Base-by-base conservation (phyloP, 2,888 invertebrate genomes). In the Chaetogeoica ovagalla region DNA sequence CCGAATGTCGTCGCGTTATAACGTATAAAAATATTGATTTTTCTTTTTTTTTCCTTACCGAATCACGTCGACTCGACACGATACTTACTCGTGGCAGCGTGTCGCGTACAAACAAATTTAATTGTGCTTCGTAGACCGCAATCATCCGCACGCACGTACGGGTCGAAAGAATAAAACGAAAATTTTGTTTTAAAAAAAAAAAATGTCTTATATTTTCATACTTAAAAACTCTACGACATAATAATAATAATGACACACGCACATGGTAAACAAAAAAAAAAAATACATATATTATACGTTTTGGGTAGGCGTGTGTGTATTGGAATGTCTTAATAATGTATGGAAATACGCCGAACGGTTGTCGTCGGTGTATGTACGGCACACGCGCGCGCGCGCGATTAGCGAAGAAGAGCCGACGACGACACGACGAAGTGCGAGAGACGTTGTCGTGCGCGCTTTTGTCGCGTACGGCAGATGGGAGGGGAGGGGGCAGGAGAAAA, bases 141-240 rank as follows among this genome's bases (percentile, higher is more conserved):
- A 30, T 2, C 30, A n/a, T n/a, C n/a, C n/a, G n/a, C n/a, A n/a
- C n/a, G n/a, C n/a, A n/a, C n/a, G 17, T 19, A 37, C 15, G 37
- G 15, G 70, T 37, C 11, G 37, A 43, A 17, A 19, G 15, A 72
- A 70, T 37, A 39, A n/a, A 15, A 71, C 39, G 0, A 21, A 70
- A 70, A n/a, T 30, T 57, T 75, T 30, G 57, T 75, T 75, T 52
- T 57, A 63, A 43, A 62, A 1, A 30, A 62, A 1, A 30, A 30
- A 30, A 63, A 55, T 48, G 21, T 30, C 59, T 68, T 74, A 68
- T 76, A 76, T 68, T 76, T 75, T 75, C 57, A 76, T 68, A 68
- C 75, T 76, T 76, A 76, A 76, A 76, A 76, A 76, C 43, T 76
- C 75, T 76, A 76, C 23, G 4, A 30, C 4, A 30, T 30, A 68